Evolutionary conservation across 2,888 invertebrate species (phyloP).

Genomic region (Myopa tessellatipennis): DNA sequence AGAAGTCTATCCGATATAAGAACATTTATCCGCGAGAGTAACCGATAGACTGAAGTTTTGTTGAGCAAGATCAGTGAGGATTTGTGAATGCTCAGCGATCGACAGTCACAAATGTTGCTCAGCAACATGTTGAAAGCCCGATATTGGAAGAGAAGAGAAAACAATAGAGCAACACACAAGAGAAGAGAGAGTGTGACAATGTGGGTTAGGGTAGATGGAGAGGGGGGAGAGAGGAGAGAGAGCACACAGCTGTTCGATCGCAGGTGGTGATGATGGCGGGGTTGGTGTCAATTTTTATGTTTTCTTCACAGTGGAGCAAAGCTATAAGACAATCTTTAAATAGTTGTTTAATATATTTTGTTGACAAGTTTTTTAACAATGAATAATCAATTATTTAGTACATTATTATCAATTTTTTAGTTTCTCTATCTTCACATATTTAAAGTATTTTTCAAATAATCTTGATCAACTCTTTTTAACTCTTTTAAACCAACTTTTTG

Average conservation of each 20-base stretch:
- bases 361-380: too few species aligned
- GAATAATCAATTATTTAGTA: too few species aligned
- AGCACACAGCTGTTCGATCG: background rate
- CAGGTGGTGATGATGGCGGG: background rate
- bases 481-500: too few species aligned
- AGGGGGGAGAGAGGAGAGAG: background rate
- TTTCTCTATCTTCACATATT: too few species aligned
- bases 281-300: background rate
- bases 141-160: background rate
- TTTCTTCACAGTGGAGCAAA: background rate
- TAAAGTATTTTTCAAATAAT: too few species aligned
- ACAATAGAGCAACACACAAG: background rate
- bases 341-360: too few species aligned
- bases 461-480: too few species aligned
- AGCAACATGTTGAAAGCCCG: slow-evolving; percentile 14
- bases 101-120: too few species aligned
- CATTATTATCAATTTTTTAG: too few species aligned
- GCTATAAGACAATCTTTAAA: too few species aligned
- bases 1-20: background rate
- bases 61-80: slow-evolving; percentile 34
- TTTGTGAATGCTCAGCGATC: too few species aligned
- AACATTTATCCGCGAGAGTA: background rate
- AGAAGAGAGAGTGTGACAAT: background rate
- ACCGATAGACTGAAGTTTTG: slow-evolving; percentile 24
- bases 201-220: background rate